Conservation (phyloP, 53 echinoderm and acorn worm species). For the Echinarachnius parma region DNA sequence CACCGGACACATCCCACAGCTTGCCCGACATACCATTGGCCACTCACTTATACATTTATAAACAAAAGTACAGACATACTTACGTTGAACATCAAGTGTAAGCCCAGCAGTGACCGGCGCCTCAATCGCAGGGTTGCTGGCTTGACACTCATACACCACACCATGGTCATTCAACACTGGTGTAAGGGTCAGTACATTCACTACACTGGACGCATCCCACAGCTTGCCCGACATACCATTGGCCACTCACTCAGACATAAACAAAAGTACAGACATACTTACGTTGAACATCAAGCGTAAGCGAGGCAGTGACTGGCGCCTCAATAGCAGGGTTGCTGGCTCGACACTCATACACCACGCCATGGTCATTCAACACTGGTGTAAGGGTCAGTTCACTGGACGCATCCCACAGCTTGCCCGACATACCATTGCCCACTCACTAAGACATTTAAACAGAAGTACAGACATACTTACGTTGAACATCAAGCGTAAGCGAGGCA, state of each 20-base stretch:
- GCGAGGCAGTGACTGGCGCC: constrained; percentile 33
- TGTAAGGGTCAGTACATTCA: constrained; percentile 47
- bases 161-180: too few species aligned
- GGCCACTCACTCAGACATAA: constrained; percentile 22
- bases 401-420: constrained; percentile 68
- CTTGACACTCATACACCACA: too few species aligned
- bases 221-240: constrained; percentile 64
- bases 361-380: constrained; percentile 61
- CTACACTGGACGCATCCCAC: constrained; percentile 62
- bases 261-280: too few species aligned
- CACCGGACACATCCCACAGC: too few species aligned
- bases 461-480: constrained; percentile 84
- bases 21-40: too few species aligned
- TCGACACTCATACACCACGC: constrained; percentile 58
- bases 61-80: too few species aligned
- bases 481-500: constrained; percentile 56
- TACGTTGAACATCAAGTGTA: too few species aligned
- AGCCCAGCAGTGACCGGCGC: too few species aligned
- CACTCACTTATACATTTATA: too few species aligned
- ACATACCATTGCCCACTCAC: constrained; percentile 41
- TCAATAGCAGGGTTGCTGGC: constrained; percentile 61
- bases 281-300: constrained; percentile 81
- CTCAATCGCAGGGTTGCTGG: too few species aligned
- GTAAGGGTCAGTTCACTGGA: constrained; percentile 56
- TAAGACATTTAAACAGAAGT: too few species aligned